phyloP scores from a whole-genome alignment of 1,140 invertebrate species.

The Anastatus disparis region DNA sequence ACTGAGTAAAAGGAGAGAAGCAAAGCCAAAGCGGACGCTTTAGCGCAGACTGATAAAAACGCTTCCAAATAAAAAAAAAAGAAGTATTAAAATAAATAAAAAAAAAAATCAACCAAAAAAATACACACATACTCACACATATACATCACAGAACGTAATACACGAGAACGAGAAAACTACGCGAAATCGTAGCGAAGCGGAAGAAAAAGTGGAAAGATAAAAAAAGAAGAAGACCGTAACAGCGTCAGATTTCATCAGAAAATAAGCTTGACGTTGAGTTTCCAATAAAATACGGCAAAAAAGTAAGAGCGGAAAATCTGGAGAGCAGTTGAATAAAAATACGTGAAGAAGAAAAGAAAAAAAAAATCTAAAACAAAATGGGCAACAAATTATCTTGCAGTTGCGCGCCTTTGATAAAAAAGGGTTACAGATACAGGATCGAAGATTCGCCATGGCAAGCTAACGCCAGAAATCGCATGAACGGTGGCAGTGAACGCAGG shows the following conservation, averaged over 20 bases:
- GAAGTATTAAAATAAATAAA: too few species aligned
- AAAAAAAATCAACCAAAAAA: too few species aligned
- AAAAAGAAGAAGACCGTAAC: conserved; percentile 15
- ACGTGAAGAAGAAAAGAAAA: conserved; percentile 35
- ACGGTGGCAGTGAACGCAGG: conserved; percentile 68
- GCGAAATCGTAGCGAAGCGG: conserved; percentile 36
- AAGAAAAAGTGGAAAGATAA: conserved; percentile 25
- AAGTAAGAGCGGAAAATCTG: not conserved
- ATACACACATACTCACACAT: too few species aligned
- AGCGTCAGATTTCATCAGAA: too few species aligned
- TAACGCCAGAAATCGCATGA: conserved; percentile 44
- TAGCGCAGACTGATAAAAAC: conserved; percentile 29
- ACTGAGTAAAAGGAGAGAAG: conserved; percentile 2
- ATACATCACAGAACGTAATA: not conserved
- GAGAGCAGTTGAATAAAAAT: too few species aligned
- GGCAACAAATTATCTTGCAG: conserved; percentile 95
- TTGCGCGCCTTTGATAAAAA: conserved; percentile 92
- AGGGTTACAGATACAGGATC: conserved; percentile 92
- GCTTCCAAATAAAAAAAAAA: conserved; percentile 6
- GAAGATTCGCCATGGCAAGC: conserved; percentile 93
- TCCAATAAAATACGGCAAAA: not conserved
- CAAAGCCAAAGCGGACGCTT: not conserved
- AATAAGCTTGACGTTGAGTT: too few species aligned
- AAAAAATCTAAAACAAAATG: conserved; percentile 70
- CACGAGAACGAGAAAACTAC: too few species aligned